Percentiles rank a stretch among this genome's conserved stretches.
Conservation (phyloP, 2,113 vertebrate genomes). For the Suricata suricatta region DNA sequence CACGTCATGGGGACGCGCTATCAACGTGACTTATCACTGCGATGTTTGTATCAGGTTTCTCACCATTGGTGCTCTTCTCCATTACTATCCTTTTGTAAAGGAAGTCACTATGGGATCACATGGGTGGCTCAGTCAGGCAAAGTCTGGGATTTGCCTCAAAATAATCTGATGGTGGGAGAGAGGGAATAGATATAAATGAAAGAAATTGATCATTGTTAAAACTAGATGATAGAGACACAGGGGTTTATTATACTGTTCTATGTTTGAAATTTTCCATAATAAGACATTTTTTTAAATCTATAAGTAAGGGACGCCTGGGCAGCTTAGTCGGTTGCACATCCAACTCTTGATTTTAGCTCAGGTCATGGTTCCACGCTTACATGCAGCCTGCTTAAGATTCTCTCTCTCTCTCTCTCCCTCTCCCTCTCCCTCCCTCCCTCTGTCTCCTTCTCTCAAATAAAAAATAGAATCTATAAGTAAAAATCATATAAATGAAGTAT, state of each 20-base stretch:
- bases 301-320: background rate
- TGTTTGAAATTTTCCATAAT: conserved; percentile 33
- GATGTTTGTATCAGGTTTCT: background rate
- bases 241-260: background rate
- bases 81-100: background rate
- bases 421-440: too few relatives aligned
- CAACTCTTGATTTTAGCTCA: too few relatives aligned
- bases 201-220: background rate
- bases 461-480: background rate
- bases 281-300: background rate
- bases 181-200: background rate
- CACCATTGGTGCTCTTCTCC: background rate
- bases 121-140: background rate
- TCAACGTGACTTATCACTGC: background rate
- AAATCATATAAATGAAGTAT: background rate
- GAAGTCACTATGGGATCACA: background rate
- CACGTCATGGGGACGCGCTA: background rate
- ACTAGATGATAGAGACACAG: background rate
- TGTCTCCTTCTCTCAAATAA: too few relatives aligned
- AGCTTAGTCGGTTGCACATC: too few relatives aligned
- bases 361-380: too few relatives aligned
- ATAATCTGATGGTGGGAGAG: background rate
- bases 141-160: background rate
- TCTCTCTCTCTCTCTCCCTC: too few relatives aligned
- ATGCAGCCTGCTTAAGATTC: too few relatives aligned